These are phyloP conservation scores for Eledone cirrhosa DNA, from an alignment of 2,888 invertebrate species.

Conservation along the genomic window DNA sequence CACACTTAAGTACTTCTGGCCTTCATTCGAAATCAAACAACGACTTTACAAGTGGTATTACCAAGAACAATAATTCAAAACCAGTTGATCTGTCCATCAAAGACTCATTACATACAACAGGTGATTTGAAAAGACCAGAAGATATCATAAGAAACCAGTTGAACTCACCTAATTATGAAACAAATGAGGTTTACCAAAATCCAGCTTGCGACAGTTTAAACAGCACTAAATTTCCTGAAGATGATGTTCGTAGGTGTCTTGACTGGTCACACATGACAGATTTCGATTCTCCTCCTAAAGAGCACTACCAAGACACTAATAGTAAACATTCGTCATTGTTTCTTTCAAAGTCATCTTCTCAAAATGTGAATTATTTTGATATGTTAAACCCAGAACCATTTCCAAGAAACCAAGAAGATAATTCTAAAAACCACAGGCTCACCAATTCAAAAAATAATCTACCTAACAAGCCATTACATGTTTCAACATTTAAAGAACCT, in stretches of 20 bases:
- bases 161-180: not conserved
- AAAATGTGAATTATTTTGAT: no score
- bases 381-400: no score
- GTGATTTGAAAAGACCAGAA: not conserved
- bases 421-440: no score
- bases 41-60: no score
- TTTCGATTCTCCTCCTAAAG: conserved; percentile 29
- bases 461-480: no score
- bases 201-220: not conserved
- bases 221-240: conserved; percentile 18
- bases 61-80: not conserved
- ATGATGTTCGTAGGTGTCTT: conserved; percentile 47
- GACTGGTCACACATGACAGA: conserved; percentile 54
- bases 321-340: no score
- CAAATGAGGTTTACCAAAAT: not conserved
- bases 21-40: not conserved
- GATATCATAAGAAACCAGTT: no score
- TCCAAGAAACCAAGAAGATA: no score
- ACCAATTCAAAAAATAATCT: no score
- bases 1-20: not conserved
- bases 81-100: not conserved
- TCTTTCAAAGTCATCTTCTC: no score
- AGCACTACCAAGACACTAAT: not conserved
- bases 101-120: not conserved
- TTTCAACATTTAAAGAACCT: no score